A percentile compares a stretch with the other conserved stretches of the same genome.
Evolutionary conservation across 1,140 invertebrate species (phyloP).

Genomic region (Microplitis mediator): DNA sequence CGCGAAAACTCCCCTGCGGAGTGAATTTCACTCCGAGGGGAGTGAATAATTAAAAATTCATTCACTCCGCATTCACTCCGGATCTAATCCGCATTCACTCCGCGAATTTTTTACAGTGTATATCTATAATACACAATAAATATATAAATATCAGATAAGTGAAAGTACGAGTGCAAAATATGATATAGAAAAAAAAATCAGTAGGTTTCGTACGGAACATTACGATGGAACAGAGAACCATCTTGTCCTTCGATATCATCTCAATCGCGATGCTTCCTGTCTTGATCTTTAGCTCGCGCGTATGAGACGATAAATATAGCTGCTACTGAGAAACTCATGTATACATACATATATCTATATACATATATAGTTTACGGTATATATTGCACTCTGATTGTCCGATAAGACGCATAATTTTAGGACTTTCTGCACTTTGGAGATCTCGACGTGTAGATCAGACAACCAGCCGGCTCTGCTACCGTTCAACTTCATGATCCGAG

Average conservation of each 20-base stretch:
- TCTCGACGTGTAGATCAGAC: constrained; percentile 25
- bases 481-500: too few relatives aligned
- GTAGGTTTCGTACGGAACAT: neutral
- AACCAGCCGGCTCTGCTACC: neutral
- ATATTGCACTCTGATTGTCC: constrained; percentile 35
- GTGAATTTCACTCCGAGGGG: too few relatives aligned
- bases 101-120: too few relatives aligned
- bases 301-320: constrained; percentile 37
- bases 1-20: too few relatives aligned
- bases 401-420: constrained; percentile 48
- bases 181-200: too few relatives aligned
- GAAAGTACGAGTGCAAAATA: too few relatives aligned
- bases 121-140: too few relatives aligned
- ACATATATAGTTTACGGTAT: too few relatives aligned
- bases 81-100: too few relatives aligned
- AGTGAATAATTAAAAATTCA: too few relatives aligned
- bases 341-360: constrained; percentile 35
- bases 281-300: constrained; percentile 10
- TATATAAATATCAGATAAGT: too few relatives aligned
- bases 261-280: constrained; percentile 35
- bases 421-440: constrained; percentile 44
- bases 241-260: constrained; percentile 43
- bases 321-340: constrained; percentile 35
- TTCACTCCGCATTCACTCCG: too few relatives aligned
- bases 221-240: constrained; percentile 26